Evolutionary conservation across 2,888 invertebrate genomes (phyloP).

Genomic region (Pseudococcus longispinus): DNA sequence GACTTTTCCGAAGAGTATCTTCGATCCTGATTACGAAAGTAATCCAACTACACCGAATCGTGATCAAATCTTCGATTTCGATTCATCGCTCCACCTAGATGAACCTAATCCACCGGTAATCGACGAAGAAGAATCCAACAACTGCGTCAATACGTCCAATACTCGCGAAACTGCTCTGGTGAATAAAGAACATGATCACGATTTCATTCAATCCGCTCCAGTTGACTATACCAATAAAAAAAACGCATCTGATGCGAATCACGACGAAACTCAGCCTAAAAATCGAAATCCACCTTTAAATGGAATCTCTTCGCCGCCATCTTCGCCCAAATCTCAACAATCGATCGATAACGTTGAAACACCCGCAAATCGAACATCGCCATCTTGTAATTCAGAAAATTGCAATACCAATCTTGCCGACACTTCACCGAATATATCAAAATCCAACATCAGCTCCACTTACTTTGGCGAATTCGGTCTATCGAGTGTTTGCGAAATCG

Average conservation of each 20-base stretch:
- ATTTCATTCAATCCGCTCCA: not conserved
- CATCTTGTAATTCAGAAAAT: not conserved
- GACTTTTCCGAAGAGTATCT: not conserved
- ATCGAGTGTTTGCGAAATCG: not conserved
- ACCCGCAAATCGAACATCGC: not conserved
- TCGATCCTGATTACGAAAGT: not conserved
- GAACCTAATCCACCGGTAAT: not conserved
- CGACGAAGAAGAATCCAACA: too few species aligned
- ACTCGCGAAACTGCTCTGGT: not conserved
- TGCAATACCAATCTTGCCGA: not conserved
- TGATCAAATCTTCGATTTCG: not conserved
- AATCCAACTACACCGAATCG: not conserved
- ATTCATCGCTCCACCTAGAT: not conserved
- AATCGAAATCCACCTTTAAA: too few species aligned
- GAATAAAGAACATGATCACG: not conserved
- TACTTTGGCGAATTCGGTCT: not conserved
- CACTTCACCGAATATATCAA: not conserved
- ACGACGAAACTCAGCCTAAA: too few species aligned
- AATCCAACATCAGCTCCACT: not conserved
- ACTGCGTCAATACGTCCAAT: too few species aligned
- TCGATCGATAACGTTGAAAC: not conserved
- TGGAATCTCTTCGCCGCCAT: too few species aligned
- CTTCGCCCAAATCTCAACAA: too few species aligned
- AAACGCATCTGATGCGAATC: too few species aligned
- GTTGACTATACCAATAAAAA: not conserved